These are phyloP conservation scores for Cotesia chilonis DNA, from an alignment of 1,140 invertebrate species.

Conservation along the genomic window DNA sequence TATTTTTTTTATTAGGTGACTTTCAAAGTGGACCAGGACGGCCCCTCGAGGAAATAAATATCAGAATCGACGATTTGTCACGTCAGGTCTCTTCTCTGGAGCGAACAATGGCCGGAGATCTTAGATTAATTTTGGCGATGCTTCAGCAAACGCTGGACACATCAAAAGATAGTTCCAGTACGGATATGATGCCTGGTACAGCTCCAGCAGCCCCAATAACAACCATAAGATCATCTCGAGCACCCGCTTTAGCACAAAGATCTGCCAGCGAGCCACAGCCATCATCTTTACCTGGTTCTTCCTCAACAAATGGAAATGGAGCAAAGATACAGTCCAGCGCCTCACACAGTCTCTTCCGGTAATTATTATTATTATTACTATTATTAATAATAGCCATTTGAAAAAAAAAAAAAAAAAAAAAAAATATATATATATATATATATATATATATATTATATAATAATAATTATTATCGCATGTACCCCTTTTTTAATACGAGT, in stretches of 20 bases:
- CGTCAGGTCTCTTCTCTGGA: constrained; percentile 72
- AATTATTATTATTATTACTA: constrained; percentile 28
- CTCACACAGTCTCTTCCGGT: constrained; percentile 62
- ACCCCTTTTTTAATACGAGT: constrained; percentile 4
- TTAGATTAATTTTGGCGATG: constrained; percentile 73
- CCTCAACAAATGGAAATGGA: constrained; percentile 57
- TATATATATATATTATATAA: too few species aligned
- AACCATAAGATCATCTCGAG: constrained; percentile 49
- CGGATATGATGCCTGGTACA: constrained; percentile 61
- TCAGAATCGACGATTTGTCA: constrained; percentile 73
- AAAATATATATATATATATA: too few species aligned
- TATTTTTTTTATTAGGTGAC: constrained; percentile 45
- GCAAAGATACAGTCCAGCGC: constrained; percentile 58
- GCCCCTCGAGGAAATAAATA: constrained; percentile 67
- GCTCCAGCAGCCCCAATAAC: constrained; percentile 54
- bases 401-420: too few species aligned
- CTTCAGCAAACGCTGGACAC: constrained; percentile 68
- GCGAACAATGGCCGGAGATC: constrained; percentile 72
- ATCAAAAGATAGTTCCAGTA: constrained; percentile 60
- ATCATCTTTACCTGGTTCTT: constrained; percentile 62
- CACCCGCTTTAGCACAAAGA: constrained; percentile 68
- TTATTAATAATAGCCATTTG: too few species aligned
- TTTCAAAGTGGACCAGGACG: constrained; percentile 62
- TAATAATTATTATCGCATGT: not conserved
- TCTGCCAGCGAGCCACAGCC: constrained; percentile 72